These are phyloP conservation scores for Deilephila elpenor DNA, from an alignment of 2,888 invertebrate genomes.

Conservation along the genomic window DNA sequence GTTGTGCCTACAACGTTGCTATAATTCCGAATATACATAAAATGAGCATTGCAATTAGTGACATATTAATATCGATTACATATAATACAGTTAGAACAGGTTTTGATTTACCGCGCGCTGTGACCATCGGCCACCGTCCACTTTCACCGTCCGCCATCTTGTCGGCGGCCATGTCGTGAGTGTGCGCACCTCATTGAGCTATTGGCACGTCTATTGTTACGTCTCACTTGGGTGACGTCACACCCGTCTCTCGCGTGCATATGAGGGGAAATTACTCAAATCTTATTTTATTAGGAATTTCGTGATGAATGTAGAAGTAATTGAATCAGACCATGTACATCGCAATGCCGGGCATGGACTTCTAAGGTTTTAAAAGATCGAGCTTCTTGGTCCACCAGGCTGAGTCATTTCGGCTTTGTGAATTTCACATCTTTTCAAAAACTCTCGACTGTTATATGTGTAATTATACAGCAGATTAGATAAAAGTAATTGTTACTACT, in stretches of 20 bases:
- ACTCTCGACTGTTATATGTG: too few species aligned
- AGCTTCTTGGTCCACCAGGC: too few species aligned
- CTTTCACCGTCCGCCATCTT: conserved; percentile 82
- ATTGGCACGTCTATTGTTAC: conserved; percentile 70
- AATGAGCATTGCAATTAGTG: conserved; percentile 34
- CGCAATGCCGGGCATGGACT: too few species aligned
- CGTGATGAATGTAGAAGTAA: too few species aligned
- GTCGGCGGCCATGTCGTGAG: conserved; percentile 65
- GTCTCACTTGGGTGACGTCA: conserved; percentile 54
- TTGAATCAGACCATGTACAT: too few species aligned
- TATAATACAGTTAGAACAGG: conserved; percentile 51
- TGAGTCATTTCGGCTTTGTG: too few species aligned
- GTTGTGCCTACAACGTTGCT: background rate
- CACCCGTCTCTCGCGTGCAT: conserved; percentile 23
- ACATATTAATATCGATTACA: conserved; percentile 32
- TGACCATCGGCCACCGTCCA: conserved; percentile 67
- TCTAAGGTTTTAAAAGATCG: too few species aligned
- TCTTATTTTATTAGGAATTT: background rate
- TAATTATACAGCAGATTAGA: too few species aligned
- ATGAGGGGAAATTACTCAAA: background rate
- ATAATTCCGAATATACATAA: background rate
- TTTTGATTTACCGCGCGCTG: conserved; percentile 57
- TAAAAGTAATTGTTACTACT: too few species aligned
- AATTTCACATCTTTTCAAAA: too few species aligned
- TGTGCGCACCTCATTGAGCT: conserved; percentile 62